phyloP scores from a whole-genome alignment of 1,140 invertebrate genomes.

The Procambarus clarkii region DNA sequence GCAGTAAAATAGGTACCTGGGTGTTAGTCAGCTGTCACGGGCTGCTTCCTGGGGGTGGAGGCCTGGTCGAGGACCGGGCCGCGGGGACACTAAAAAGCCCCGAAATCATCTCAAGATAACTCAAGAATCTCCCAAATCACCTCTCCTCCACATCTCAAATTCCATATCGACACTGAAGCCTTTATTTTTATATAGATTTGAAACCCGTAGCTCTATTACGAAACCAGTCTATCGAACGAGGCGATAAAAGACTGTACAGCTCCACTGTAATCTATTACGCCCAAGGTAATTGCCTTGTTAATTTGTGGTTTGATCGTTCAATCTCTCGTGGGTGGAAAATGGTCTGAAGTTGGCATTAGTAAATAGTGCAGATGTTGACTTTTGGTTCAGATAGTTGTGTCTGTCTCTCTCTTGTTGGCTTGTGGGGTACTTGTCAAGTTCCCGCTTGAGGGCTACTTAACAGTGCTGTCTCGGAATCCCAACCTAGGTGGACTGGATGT shows the following conservation, averaged over 20 bases:
- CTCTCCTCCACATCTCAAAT: no score
- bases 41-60: no score
- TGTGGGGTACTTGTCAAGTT: neutral
- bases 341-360: neutral
- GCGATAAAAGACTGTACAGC: constrained; percentile 24
- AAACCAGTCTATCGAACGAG: neutral
- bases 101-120: no score
- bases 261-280: constrained; percentile 31
- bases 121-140: no score
- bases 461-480: no score
- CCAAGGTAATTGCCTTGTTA: constrained; percentile 26
- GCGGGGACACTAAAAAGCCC: no score
- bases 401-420: constrained; percentile 22
- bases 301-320: constrained; percentile 35
- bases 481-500: no score
- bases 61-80: no score
- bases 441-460: neutral
- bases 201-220: neutral
- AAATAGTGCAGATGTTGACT: neutral
- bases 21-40: no score
- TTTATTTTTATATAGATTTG: no score
- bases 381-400: neutral
- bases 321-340: constrained; percentile 19
- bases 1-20: no score
- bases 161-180: neutral